Evolutionary conservation across 1,140 invertebrate genomes (phyloP).

Genomic region (Chrysomallon squamiferum): DNA sequence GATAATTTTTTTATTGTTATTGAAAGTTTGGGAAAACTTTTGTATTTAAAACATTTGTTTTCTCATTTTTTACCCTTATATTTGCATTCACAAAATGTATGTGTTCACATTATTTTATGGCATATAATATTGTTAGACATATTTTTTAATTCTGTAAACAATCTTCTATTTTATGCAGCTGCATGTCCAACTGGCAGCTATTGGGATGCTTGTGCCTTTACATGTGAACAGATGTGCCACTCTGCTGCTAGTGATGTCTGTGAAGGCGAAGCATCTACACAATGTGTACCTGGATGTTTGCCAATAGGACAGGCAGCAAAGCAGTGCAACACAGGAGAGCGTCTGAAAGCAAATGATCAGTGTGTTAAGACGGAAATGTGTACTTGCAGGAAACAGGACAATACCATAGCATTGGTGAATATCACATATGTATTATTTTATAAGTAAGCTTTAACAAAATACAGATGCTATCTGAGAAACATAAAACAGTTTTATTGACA

Average conservation of each 20-base stretch:
- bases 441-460: too few relatives aligned
- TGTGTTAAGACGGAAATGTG: slow-evolving; percentile 41
- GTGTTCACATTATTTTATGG: too few relatives aligned
- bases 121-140: too few relatives aligned
- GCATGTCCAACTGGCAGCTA: slow-evolving; percentile 34
- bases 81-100: too few relatives aligned
- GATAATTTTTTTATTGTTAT: too few relatives aligned
- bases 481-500: too few relatives aligned
- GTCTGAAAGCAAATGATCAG: slow-evolving; percentile 29
- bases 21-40: too few relatives aligned
- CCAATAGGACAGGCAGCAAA: not conserved
- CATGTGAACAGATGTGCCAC: slow-evolving; percentile 43
- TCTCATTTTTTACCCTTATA: too few relatives aligned
- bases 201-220: slow-evolving; percentile 36
- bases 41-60: too few relatives aligned
- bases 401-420: slow-evolving; percentile 39
- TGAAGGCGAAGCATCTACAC: slow-evolving; percentile 8
- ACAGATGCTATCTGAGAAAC: too few relatives aligned
- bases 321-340: slow-evolving; percentile 29
- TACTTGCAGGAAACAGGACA: slow-evolving; percentile 44
- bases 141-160: too few relatives aligned
- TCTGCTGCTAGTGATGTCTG: slow-evolving; percentile 26
- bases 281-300: slow-evolving; percentile 41
- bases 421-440: too few relatives aligned
- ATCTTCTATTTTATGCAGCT: slow-evolving; percentile 27